Evolutionary conservation across 2,888 invertebrate genomes (phyloP), one percentile per base, ranked within the genome.

Genomic region (Zele albiditarsus): DNA sequence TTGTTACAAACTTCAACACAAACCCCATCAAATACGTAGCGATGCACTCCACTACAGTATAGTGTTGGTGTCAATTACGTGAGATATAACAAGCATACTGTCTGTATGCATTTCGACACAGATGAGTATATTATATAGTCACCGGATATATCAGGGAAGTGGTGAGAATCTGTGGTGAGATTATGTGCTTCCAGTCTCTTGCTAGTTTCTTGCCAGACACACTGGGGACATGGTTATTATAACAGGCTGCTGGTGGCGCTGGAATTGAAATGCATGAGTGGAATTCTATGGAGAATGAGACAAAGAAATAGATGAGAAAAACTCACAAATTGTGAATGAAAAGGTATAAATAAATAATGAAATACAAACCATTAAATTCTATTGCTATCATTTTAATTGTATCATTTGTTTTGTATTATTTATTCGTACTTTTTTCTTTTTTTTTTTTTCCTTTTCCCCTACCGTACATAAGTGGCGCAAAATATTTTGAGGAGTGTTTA

Each of bases 141-240:
- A 5, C n/a, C n/a, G 46, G 46, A 46, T 46, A n/a, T 46, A 46
- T 46, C 46, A 46, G 46, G 46, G n/a, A 46, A 46, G 46, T n/a
- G 46, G 46, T 46, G 46, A 46, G 46, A 46, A 46, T 46, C 46
- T 46, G 46, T 46, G 46, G 46, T 62, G 62, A 74, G 73, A 68
- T 74, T 74, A 74, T 74, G 73, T 68, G 63, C 62, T 78, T 74
- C 68, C 62, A 69, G 73, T 73, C 67, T 46, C 46, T 8, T 38
- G n/a, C n/a, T 14, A 46, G 46, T 46, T n/a, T 46, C 46, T 75
- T 70, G 70, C 73, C 73, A 75, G 78, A 80, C 76, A 78, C 74
- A 72, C 73, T 74, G 78, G 79, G 80, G 62, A 82, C 81, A 82
- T 81, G 81, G 84, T 83, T 83, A 84, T 78, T 79, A 79, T 78